A percentile compares a stretch with the other conserved stretches of the same genome.
Conservation (phyloP, 2,113 vertebrate genomes). For the Chamaea fasciata region DNA sequence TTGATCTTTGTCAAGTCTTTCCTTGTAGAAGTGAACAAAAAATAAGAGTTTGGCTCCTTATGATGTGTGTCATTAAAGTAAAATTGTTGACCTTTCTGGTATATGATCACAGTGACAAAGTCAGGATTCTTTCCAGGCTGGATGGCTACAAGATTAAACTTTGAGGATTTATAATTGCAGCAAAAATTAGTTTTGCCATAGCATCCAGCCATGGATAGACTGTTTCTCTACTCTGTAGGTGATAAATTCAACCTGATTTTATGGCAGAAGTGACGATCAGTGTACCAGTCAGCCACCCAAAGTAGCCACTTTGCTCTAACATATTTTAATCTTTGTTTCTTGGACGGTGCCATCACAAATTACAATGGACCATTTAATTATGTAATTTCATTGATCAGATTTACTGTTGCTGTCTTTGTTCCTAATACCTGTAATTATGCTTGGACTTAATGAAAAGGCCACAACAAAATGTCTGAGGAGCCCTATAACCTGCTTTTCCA, state of each 20-base stretch:
- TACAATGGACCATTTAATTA: background rate
- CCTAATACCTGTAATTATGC: slow-evolving; percentile 23
- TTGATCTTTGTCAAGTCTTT: background rate
- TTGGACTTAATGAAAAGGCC: slow-evolving; percentile 10
- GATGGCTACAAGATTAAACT: background rate
- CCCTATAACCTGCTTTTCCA: background rate
- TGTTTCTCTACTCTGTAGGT: background rate
- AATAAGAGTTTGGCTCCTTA: background rate
- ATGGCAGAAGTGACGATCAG: background rate
- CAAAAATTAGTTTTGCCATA: background rate
- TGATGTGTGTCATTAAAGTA: background rate
- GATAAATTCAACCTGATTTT: background rate
- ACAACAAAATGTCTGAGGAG: background rate
- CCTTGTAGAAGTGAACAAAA: background rate
- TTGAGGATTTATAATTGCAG: background rate
- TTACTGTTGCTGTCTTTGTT: background rate
- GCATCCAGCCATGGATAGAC: background rate
- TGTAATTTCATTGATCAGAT: slow-evolving; percentile 12
- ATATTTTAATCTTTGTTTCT: background rate
- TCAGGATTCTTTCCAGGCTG: background rate
- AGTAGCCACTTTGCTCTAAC: background rate
- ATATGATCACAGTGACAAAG: background rate
- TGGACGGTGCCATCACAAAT: background rate
- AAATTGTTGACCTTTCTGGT: background rate
- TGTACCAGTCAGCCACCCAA: background rate